These are phyloP conservation scores for Eristalinus aeneus DNA, from an alignment of 2,888 invertebrate species.

Conservation along the genomic window DNA sequence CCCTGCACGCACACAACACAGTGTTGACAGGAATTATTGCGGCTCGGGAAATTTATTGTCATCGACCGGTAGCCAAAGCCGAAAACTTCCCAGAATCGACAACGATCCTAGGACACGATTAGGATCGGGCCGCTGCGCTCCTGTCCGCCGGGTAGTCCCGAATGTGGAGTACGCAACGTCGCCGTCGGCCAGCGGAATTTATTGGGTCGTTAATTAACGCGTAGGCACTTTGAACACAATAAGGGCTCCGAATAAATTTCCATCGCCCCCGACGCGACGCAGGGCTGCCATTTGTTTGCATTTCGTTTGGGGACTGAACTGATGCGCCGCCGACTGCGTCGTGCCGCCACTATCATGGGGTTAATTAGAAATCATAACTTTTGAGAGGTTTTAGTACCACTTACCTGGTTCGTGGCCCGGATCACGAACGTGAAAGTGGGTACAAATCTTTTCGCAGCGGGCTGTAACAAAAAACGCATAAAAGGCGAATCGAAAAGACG, in stretches of 20 bases:
- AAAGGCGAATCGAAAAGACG: constrained; percentile 8
- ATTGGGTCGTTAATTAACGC: constrained; percentile 63
- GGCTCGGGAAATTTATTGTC: constrained; percentile 53
- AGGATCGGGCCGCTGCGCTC: constrained; percentile 48
- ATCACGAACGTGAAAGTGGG: constrained; percentile 33
- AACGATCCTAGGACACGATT: constrained; percentile 49
- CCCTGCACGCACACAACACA: constrained; percentile 19
- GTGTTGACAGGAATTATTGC: constrained; percentile 62
- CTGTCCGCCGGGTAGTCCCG: background rate
- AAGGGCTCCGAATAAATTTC: constrained; percentile 36
- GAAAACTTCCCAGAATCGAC: constrained; percentile 58
- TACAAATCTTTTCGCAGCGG: constrained; percentile 54
- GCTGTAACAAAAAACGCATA: constrained; percentile 27
- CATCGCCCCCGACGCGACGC: constrained; percentile 20
- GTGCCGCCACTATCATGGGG: constrained; percentile 40
- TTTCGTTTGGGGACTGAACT: constrained; percentile 24
- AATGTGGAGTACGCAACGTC: background rate
- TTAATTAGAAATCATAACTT: constrained; percentile 66
- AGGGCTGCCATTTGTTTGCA: constrained; percentile 55
- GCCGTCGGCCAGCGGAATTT: constrained; percentile 5
- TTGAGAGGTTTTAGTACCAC: constrained; percentile 24
- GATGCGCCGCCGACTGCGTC: constrained; percentile 22
- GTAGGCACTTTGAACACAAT: constrained; percentile 29
- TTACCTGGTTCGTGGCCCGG: constrained; percentile 37
- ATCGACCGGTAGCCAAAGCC: constrained; percentile 60